Evolutionary conservation across 2,797 vertebrate species (phyloP), one percentile per base, ranked within the genome.

Genomic region (Orientallactaga sibirica): DNA sequence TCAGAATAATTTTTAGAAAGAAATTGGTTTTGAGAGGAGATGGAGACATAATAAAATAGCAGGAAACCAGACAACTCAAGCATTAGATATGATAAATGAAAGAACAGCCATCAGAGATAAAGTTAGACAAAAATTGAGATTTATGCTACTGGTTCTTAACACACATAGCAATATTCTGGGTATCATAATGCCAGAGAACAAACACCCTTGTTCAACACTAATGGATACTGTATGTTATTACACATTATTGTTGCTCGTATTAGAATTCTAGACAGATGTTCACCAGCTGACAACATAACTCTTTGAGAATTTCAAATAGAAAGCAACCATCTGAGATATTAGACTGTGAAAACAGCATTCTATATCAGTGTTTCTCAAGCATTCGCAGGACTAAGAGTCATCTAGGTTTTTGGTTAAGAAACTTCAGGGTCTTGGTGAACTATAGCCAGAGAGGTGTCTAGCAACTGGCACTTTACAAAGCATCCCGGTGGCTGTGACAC

Each of bases 191-290:
- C 88, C 77, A 87, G 74, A 86, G 77, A 97, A 92, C 83, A 95
- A 92, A 86, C 64, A 94, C 41, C 48, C 74, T 94, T 96, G 95
- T 92, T 96, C 92, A 93, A 92, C 94, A 96, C 94, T 97, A 97
- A 92, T 97, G 93, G 95, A 96, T 95, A 96, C 62, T 95, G 92
- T 91, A 93, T 91, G 88, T 93, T 97, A 94, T 97, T 93, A 96
- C 5, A 2, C 61, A 80, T 78, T 92, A 93, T 96, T 95, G 94
- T 82, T 93, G 93, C 83, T 88, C 88, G 89, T 89, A 91, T 96
- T 95, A 94, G 93, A 94, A 96, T 96, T 94, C 93, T 77, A 94
- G 95, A 94, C 96, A 97, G 95, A 97, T 96, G 96, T 96, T 96
- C 90, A 94, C 96, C 92, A 94, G 95, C 93, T 97, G 96, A 95